Conservation (phyloP, 2,113 vertebrate species). For the Menura novaehollandiae region DNA sequence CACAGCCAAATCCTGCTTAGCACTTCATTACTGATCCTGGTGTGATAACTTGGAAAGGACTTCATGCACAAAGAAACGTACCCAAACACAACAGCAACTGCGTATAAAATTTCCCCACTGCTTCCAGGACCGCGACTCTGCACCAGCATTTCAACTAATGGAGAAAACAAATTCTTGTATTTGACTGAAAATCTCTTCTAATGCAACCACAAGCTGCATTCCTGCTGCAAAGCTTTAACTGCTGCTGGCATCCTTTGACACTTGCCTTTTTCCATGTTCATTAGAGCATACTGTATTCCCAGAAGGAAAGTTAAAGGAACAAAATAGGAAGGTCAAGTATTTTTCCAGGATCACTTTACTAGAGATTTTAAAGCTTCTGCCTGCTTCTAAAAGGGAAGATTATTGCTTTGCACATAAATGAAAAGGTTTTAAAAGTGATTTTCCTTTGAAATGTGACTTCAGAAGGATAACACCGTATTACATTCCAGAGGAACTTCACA, state of each 20-base stretch:
- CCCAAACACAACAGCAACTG: not conserved
- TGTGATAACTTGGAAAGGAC: not conserved
- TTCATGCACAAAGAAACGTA: not conserved
- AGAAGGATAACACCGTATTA: not conserved
- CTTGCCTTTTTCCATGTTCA: not conserved
- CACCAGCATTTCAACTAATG: not conserved
- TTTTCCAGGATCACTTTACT: constrained; percentile 38
- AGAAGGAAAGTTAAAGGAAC: constrained; percentile 7
- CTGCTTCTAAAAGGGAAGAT: not conserved
- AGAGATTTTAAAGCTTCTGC: constrained; percentile 20
- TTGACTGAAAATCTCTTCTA: not conserved
- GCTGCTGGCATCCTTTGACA: constrained; percentile 19
- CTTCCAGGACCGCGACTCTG: not conserved
- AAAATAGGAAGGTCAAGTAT: not conserved
- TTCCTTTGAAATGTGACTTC: constrained; percentile 19
- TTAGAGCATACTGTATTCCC: not conserved
- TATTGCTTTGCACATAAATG: not conserved
- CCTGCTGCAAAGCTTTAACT: constrained; percentile 25
- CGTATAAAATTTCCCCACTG: not conserved
- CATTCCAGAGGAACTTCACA: not conserved
- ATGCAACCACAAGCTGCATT: not conserved
- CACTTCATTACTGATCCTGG: not conserved
- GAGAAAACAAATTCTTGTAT: not conserved
- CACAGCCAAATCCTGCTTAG: constrained; percentile 11
- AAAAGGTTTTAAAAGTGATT: not conserved